Percentiles rank a stretch among this genome's conserved stretches.
phyloP scores from a whole-genome alignment of 2,888 invertebrate species.

The Pecten maximus region DNA sequence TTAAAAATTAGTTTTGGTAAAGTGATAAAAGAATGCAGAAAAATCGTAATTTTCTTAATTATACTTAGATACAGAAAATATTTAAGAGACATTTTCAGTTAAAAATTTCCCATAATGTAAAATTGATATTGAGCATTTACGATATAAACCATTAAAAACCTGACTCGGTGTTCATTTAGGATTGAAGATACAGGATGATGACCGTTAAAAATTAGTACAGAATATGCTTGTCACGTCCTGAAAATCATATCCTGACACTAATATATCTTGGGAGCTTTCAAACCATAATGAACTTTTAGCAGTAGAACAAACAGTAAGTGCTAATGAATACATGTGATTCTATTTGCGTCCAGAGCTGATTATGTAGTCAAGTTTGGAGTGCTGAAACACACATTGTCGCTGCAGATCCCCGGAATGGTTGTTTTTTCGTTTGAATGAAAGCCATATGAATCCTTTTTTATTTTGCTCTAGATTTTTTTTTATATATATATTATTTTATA shows the following conservation, averaged over 20 bases:
- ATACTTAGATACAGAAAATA: too few relatives aligned
- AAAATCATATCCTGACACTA: too few relatives aligned
- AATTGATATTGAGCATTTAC: too few relatives aligned
- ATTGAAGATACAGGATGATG: neutral
- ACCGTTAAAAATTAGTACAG: too few relatives aligned
- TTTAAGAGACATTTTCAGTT: too few relatives aligned
- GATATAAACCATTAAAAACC: too few relatives aligned
- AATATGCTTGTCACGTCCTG: too few relatives aligned
- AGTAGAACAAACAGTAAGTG: neutral
- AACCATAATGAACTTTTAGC: neutral
- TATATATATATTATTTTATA: neutral
- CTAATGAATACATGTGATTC: neutral
- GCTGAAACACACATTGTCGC: neutral
- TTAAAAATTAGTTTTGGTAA: too few relatives aligned
- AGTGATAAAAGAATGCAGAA: too few relatives aligned
- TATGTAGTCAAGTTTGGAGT: neutral
- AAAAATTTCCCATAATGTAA: too few relatives aligned
- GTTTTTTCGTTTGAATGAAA: slow-evolving; percentile 21
- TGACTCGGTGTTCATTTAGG: neutral
- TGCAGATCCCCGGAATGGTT: neutral
- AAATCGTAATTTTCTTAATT: too few relatives aligned
- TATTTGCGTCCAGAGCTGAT: neutral
- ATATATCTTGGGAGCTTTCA: neutral
- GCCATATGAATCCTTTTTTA: neutral
- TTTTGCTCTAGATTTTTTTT: neutral